Percentiles rank a stretch among this genome's conserved stretches.
phyloP scores from a whole-genome alignment of 2,113 vertebrate genomes.

The Alligator mississippiensis region DNA sequence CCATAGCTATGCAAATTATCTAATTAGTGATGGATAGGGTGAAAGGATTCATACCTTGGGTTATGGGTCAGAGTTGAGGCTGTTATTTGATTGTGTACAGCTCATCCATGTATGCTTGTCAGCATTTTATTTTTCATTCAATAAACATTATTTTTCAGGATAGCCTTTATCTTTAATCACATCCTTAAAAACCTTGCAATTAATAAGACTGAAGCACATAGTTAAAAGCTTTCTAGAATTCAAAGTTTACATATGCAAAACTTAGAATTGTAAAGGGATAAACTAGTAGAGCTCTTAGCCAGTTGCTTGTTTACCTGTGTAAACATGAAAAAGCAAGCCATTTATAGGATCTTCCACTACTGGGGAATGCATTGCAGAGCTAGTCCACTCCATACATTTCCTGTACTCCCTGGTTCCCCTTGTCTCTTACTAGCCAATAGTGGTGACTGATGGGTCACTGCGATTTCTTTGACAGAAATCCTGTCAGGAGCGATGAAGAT shows the following conservation, averaged over 20 bases:
- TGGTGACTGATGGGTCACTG: neutral
- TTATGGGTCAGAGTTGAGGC: neutral
- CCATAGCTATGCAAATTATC: neutral
- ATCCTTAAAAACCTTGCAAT: neutral
- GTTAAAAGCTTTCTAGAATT: neutral
- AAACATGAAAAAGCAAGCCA: neutral
- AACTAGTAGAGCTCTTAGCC: neutral
- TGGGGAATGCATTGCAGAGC: neutral
- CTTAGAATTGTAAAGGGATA: neutral
- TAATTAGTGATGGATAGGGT: neutral
- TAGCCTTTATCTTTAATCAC: fast-evolving
- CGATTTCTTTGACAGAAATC: neutral
- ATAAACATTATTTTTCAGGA: neutral
- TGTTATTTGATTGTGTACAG: neutral
- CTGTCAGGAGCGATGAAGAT: neutral
- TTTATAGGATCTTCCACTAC: neutral
- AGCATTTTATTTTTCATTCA: neutral
- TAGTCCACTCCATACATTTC: neutral
- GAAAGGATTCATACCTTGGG: fast-evolving
- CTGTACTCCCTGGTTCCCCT: neutral
- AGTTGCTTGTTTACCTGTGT: neutral
- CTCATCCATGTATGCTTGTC: neutral
- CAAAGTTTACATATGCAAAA: neutral
- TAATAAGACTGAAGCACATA: neutral
- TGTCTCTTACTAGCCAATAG: neutral